These are phyloP conservation scores for Gobio occitaniae DNA, from an alignment of 2,797 vertebrate species.

Conservation along the genomic window DNA sequence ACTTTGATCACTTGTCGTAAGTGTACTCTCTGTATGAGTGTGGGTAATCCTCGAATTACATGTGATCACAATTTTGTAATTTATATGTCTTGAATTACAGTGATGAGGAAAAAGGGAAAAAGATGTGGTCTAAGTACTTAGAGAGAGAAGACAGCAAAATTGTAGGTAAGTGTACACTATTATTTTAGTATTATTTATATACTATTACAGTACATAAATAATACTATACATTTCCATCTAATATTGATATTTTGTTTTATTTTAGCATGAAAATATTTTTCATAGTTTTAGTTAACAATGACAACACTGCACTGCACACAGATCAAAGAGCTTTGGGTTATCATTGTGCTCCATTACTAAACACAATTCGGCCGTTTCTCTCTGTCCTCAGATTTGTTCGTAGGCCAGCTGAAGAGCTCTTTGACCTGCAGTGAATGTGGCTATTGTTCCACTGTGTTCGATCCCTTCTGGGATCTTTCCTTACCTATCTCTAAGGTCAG, in stretches of 20 bases:
- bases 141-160: conserved; percentile 96
- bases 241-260: not conserved
- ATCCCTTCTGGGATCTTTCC: conserved; percentile 98
- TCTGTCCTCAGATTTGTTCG: conserved; percentile 86
- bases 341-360: not conserved
- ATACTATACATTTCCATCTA: not conserved
- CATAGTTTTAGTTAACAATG: not conserved
- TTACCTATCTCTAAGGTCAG: conserved; percentile 93
- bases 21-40: conserved; percentile 55
- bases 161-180: conserved; percentile 82
- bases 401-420: conserved; percentile 95
- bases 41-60: not conserved
- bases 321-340: not conserved
- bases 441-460: conserved; percentile 95
- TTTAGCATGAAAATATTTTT: not conserved
- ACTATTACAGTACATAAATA: not conserved
- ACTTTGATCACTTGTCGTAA: conserved; percentile 92
- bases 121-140: conserved; percentile 96
- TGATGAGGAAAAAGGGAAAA: conserved; percentile 93
- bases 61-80: not conserved
- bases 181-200: not conserved
- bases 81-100: conserved; percentile 68
- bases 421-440: conserved; percentile 93
- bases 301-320: not conserved
- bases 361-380: not conserved